Conservation (phyloP, 2,113 vertebrate genomes). For the Pelobates fuscus region DNA sequence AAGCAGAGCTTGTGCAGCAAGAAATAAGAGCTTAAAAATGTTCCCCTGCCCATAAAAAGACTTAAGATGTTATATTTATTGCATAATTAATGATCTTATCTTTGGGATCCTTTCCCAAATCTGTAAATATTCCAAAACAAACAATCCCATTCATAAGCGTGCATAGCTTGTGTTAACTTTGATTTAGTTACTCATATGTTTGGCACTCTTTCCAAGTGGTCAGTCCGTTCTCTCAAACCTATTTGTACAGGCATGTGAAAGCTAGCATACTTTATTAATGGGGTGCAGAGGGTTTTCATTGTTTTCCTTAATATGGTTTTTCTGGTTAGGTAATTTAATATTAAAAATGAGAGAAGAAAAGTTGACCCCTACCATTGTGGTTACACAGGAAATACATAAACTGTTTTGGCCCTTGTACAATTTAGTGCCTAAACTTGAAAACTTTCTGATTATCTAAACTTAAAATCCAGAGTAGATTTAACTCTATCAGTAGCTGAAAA, state of each 20-base stretch:
- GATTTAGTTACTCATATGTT: slow-evolving; percentile 3
- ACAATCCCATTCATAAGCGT: neutral
- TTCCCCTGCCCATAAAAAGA: slow-evolving; percentile 6
- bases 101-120: slow-evolving; percentile 20
- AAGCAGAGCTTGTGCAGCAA: slow-evolving; percentile 4
- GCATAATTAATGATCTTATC: slow-evolving; percentile 36
- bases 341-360: too few relatives aligned
- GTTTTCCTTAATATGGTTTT: neutral
- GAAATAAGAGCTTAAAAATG: slow-evolving; percentile 20
- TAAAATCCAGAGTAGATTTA: too few relatives aligned
- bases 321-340: neutral
- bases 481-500: too few relatives aligned
- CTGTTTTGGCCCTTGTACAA: too few relatives aligned
- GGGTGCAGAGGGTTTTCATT: neutral
- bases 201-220: neutral
- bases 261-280: neutral
- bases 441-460: too few relatives aligned
- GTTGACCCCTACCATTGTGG: too few relatives aligned
- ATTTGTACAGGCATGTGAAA: slow-evolving; percentile 14
- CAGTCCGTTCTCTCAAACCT: neutral
- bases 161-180: neutral
- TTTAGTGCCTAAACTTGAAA: too few relatives aligned
- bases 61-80: slow-evolving; percentile 16
- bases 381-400: too few relatives aligned
- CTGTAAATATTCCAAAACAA: slow-evolving; percentile 14